Conservation (phyloP, 1,140 invertebrate genomes). For the Leptinotarsa defecta region DNA sequence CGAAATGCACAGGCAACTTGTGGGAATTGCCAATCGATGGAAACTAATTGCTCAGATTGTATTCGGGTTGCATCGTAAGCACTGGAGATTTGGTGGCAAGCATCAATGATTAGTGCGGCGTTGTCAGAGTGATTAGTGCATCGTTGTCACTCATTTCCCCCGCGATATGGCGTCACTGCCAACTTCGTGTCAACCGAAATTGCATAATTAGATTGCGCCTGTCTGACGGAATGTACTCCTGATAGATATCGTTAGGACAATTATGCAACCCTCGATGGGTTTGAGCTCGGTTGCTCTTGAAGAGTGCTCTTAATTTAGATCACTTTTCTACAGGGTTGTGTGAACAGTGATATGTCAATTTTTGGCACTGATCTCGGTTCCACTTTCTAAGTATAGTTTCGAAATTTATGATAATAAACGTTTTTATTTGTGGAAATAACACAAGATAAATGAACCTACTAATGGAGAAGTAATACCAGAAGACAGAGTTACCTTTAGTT, state of each 20-base stretch:
- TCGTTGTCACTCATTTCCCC: constrained; percentile 50
- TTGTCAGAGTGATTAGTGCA: constrained; percentile 44
- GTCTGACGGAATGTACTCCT: constrained; percentile 44
- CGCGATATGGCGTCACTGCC: constrained; percentile 37
- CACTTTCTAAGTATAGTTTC: too few species aligned
- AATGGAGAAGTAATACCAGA: too few species aligned
- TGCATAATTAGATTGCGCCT: constrained; percentile 52
- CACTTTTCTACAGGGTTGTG: neutral
- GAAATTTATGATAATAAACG: too few species aligned
- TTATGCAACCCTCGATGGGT: constrained; percentile 36
- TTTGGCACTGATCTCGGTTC: too few species aligned
- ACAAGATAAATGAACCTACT: too few species aligned
- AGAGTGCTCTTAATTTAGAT: constrained; percentile 13
- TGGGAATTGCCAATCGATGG: constrained; percentile 33
- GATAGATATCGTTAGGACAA: constrained; percentile 47
- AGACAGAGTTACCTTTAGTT: too few species aligned
- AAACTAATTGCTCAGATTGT: constrained; percentile 40
- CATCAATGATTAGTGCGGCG: constrained; percentile 34
- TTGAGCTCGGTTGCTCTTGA: constrained; percentile 15
- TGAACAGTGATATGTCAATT: too few species aligned
- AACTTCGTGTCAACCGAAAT: constrained; percentile 45
- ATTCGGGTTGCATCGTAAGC: constrained; percentile 31
- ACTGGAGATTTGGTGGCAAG: constrained; percentile 34
- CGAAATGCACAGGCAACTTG: constrained; percentile 30
- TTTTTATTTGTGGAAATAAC: too few species aligned